A percentile compares a stretch with the other conserved stretches of the same genome.
These are phyloP conservation scores for Episyrphus balteatus DNA, from an alignment of 1,140 invertebrate species.

Conservation along the genomic window DNA sequence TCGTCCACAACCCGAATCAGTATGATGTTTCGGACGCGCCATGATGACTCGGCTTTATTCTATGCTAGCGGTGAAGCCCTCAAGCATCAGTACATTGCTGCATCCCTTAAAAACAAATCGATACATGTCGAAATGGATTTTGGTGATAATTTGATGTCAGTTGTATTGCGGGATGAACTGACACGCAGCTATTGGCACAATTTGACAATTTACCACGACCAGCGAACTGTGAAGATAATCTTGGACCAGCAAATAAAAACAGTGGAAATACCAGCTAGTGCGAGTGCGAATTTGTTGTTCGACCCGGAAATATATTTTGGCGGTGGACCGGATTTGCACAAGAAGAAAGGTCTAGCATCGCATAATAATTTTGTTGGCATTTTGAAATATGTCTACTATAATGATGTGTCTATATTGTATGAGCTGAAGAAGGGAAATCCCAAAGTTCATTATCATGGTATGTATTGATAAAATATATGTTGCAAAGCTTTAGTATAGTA, in stretches of 20 bases:
- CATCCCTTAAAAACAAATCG: conserved; percentile 65
- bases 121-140: conserved; percentile 74
- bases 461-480: too few relatives aligned
- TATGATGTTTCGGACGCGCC: conserved; percentile 76
- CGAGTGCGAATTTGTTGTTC: conserved; percentile 69
- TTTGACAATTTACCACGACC: conserved; percentile 71
- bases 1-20: conserved; percentile 77
- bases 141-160: conserved; percentile 60
- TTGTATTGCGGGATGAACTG: conserved; percentile 54
- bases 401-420: conserved; percentile 82
- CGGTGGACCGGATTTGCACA: conserved; percentile 66
- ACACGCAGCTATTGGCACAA: conserved; percentile 79
- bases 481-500: too few relatives aligned
- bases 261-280: conserved; percentile 54
- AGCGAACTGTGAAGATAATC: conserved; percentile 56
- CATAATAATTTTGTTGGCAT: conserved; percentile 74
- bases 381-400: conserved; percentile 84
- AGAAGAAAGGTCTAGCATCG: conserved; percentile 60
- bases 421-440: conserved; percentile 69
- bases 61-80: conserved; percentile 77
- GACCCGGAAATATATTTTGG: conserved; percentile 90
- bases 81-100: conserved; percentile 70
- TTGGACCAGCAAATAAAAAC: conserved; percentile 58
- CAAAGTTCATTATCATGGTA: conserved; percentile 67
- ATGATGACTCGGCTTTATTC: conserved; percentile 76